These are phyloP conservation scores for Phylloscopus whistleri DNA, from an alignment of 2,113 vertebrate species.

Conservation along the genomic window DNA sequence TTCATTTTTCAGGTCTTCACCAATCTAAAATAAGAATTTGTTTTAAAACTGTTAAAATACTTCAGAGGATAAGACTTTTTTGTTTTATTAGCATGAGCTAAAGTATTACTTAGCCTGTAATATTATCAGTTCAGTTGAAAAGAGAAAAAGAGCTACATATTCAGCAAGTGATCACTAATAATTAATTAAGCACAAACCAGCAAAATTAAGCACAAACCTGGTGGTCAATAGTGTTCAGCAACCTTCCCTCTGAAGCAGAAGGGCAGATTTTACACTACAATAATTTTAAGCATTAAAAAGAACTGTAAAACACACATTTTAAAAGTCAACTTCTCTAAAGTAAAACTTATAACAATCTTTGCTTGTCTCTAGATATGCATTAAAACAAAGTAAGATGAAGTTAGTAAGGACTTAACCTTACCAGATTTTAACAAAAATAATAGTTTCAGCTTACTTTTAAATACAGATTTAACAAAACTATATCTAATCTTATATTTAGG, in stretches of 20 bases:
- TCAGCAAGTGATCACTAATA: not conserved
- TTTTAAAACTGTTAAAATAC: not conserved
- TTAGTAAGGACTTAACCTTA: not conserved
- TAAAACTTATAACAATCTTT: not conserved
- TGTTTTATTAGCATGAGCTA: not conserved
- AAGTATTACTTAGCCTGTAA: not conserved
- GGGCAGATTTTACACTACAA: not conserved
- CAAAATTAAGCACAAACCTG: too few species aligned
- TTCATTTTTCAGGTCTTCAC: constrained; percentile 71
- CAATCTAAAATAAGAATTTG: constrained; percentile 73
- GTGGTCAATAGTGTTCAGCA: not conserved
- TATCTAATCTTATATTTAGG: not conserved
- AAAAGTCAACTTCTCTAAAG: not conserved
- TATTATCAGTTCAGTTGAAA: not conserved
- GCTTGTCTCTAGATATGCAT: not conserved
- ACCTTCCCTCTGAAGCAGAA: not conserved
- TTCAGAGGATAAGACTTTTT: not conserved
- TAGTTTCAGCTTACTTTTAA: not conserved
- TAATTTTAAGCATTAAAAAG: not conserved
- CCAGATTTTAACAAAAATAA: not conserved
- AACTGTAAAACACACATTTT: not conserved
- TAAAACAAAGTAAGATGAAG: not conserved
- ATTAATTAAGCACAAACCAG: not conserved
- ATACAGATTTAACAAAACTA: not conserved
- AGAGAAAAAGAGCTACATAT: not conserved